A percentile compares a stretch with the other conserved stretches of the same genome.
phyloP scores from a whole-genome alignment of 1,140 invertebrate species.

The Cydia splendana region DNA sequence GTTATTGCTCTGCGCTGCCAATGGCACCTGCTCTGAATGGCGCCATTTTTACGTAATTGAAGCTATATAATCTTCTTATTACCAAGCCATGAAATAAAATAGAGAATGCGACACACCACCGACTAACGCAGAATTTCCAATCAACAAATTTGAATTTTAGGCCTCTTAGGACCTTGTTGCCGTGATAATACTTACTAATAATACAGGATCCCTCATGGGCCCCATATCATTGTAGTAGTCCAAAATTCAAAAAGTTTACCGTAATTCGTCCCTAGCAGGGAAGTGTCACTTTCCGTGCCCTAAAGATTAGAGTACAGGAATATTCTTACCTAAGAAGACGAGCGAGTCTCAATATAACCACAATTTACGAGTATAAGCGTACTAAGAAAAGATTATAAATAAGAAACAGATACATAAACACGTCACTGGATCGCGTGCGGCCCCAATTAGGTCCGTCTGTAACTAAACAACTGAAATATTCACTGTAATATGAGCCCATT shows the following conservation, averaged over 20 bases:
- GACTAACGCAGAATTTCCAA: not conserved
- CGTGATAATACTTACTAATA: no score
- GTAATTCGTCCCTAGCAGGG: no score
- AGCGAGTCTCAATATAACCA: no score
- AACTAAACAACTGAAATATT: slow-evolving; percentile 73
- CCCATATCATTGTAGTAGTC: no score
- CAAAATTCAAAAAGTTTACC: no score
- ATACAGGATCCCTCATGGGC: no score
- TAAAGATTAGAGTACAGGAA: no score
- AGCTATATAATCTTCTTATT: not conserved
- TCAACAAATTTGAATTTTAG: no score
- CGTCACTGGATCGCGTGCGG: slow-evolving; percentile 46
- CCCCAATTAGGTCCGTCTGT: slow-evolving; percentile 48
- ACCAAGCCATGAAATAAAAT: no score
- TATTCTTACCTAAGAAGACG: no score
- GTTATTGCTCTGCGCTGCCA: not conserved
- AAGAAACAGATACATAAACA: not conserved
- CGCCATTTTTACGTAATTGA: slow-evolving; percentile 5
- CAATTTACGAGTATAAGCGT: not conserved
- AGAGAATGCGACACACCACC: not conserved
- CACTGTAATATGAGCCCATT: slow-evolving; percentile 64
- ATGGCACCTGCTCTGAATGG: not conserved
- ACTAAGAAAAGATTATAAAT: not conserved
- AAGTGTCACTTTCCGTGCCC: no score
- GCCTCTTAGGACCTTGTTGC: not conserved